Base-by-base conservation (phyloP, 2,888 invertebrate species). In the Drosophila meridionalis region DNA sequence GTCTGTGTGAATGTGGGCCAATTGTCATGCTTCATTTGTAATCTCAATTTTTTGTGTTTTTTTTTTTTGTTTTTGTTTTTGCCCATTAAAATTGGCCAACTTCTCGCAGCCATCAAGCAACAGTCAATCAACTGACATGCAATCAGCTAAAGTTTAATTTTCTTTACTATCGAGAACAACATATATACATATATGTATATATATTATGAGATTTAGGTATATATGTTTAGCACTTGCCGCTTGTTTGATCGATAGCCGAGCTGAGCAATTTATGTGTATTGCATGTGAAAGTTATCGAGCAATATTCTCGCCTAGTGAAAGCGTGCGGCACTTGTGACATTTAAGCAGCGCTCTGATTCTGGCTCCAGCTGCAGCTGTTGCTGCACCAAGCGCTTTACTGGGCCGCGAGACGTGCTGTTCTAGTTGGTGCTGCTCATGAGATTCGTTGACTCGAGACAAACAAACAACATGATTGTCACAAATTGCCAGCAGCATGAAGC, bases 271-370 rank as follows among this genome's bases (percentile, higher is more conserved):
- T 69, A 69, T 80, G 72, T 67, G 55, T 57, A 77, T 81, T 72
- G 81, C 83, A 76, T 86, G 88, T 88, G 85, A 85, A 85, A 85
- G 88, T 82, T 80, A 73, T 83, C 71, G 58, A 67, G 83, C 73
- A 83, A 76, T 58, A 83, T 88, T 85, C 86, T 88, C 77, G 75
- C 28, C 57, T 32, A 88, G 88, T 86, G 88, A 88, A 85, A 85
- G 88, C 86, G 69, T 52, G 48, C 71, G 62, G 36, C 61, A 52
- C 55, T 78, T 85, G 82, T 85, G 86, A 81, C 86, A 84, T 72
- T 76, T 75, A 57, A 57, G 61, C 45, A 36, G 63, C 36, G 50
- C 50, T 53, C 55, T 56, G 45, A 40, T 70, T 28, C 60, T 62
- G 64, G n/a, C 38, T 57, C 59, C 59, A 47, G 53, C 68, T 61